Evolutionary conservation across 2,797 vertebrate genomes (phyloP).

Genomic region (Periophthalmus magnuspinnatus): DNA sequence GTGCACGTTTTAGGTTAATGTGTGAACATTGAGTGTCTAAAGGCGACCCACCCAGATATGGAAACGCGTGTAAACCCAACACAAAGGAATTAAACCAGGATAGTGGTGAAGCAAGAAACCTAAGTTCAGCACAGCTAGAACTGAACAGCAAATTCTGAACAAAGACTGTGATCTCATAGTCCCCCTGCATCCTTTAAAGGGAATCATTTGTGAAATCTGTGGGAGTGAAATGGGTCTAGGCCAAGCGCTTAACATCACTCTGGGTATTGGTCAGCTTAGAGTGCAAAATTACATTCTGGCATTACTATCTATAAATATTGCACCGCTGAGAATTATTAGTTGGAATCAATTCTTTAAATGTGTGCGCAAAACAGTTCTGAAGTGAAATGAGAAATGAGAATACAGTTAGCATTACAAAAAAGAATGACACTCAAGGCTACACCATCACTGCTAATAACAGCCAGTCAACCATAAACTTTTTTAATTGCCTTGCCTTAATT

Average conservation of each 20-base stretch:
- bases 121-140: no score
- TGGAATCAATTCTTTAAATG: slow-evolving; percentile 38
- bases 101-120: no score
- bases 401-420: slow-evolving; percentile 36
- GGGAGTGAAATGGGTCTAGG: slow-evolving; percentile 31
- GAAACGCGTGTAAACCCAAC: no score
- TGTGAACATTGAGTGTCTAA: no score
- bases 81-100: no score
- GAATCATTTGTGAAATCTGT: slow-evolving; percentile 44
- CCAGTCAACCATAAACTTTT: slow-evolving; percentile 34
- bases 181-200: slow-evolving; percentile 53
- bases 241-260: slow-evolving; percentile 17
- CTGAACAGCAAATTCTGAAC: slow-evolving; percentile 26
- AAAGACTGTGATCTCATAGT: slow-evolving; percentile 63
- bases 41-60: no score
- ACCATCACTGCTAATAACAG: slow-evolving; percentile 28
- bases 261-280: slow-evolving; percentile 9
- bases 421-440: slow-evolving; percentile 23
- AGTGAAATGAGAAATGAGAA: slow-evolving; percentile 30
- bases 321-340: slow-evolving; percentile 30
- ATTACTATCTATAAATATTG: slow-evolving; percentile 22
- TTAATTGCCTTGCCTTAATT: slow-evolving; percentile 20
- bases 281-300: slow-evolving; percentile 24
- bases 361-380: slow-evolving; percentile 12
- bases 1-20: no score